Conservation (phyloP, 2,888 invertebrate species). For the Caenorhabditis sulstoni region DNA sequence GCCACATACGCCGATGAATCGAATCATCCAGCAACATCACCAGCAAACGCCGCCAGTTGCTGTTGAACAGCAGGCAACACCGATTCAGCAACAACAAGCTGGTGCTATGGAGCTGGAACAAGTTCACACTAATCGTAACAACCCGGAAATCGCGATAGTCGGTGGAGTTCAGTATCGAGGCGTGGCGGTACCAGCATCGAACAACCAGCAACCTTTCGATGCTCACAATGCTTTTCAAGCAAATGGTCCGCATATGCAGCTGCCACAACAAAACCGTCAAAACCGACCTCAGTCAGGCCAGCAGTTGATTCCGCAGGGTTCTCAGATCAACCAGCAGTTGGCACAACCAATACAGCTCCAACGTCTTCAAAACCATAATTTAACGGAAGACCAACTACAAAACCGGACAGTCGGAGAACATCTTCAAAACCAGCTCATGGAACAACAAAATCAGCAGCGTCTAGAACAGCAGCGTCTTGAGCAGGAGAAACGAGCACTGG, state of each 20-base stretch:
- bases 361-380: slow-evolving; percentile 1
- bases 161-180: slow-evolving; percentile 20
- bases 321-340: neutral
- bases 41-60: neutral
- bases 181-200: too few species aligned
- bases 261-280: too few species aligned
- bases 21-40: neutral
- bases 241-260: too few species aligned
- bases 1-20: neutral
- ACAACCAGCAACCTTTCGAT: too few species aligned
- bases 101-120: neutral
- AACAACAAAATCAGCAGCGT: neutral
- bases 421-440: neutral
- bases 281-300: neutral
- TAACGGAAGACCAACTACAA: slow-evolving; percentile 8
- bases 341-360: slow-evolving; percentile 1
- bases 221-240: too few species aligned
- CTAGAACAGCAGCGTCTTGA: too few species aligned
- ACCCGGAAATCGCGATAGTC: slow-evolving; percentile 28
- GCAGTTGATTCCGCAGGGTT: neutral
- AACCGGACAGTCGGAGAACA: slow-evolving; percentile 6
- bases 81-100: slow-evolving; percentile 12
- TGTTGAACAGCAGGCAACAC: slow-evolving; percentile 1
- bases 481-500: too few species aligned
- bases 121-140: neutral